Conservation (phyloP, 53 echinoderm and acorn worm genomes). For the Holothuria leucospilota region DNA sequence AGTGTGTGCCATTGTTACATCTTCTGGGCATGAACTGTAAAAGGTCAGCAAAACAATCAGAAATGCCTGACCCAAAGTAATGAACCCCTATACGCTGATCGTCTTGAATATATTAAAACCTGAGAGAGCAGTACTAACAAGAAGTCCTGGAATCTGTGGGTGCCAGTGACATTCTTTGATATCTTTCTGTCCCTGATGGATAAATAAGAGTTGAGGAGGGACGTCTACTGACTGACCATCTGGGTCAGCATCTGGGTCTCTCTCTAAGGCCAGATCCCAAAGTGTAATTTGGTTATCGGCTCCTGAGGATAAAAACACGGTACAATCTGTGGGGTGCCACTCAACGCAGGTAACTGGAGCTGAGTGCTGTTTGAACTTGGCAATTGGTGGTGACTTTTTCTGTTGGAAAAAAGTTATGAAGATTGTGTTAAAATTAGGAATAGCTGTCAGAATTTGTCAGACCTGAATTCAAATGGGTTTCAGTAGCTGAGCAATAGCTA, state of each 20-base stretch:
- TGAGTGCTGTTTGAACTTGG: constrained; percentile 98
- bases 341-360: constrained; percentile 92
- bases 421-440: too few species aligned
- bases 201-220: constrained; percentile 94
- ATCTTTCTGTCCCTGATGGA: constrained; percentile 97
- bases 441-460: too few species aligned
- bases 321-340: constrained; percentile 90
- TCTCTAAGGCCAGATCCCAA: constrained; percentile 93
- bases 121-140: constrained; percentile 90
- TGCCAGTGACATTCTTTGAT: constrained; percentile 98
- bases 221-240: constrained; percentile 62
- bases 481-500: too few species aligned
- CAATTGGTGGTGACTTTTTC: constrained; percentile 88
- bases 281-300: constrained; percentile 93
- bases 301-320: constrained; percentile 88
- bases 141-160: constrained; percentile 86
- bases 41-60: too few species aligned
- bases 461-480: too few species aligned
- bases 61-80: too few species aligned
- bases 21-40: too few species aligned
- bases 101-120: constrained; percentile 98
- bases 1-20: too few species aligned
- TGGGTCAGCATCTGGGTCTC: constrained; percentile 61
- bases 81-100: constrained; percentile 73
- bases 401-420: constrained; percentile 1